Evolutionary conservation across 2,113 vertebrate genomes (phyloP).

Genomic region (Proterorhinus semilunaris): DNA sequence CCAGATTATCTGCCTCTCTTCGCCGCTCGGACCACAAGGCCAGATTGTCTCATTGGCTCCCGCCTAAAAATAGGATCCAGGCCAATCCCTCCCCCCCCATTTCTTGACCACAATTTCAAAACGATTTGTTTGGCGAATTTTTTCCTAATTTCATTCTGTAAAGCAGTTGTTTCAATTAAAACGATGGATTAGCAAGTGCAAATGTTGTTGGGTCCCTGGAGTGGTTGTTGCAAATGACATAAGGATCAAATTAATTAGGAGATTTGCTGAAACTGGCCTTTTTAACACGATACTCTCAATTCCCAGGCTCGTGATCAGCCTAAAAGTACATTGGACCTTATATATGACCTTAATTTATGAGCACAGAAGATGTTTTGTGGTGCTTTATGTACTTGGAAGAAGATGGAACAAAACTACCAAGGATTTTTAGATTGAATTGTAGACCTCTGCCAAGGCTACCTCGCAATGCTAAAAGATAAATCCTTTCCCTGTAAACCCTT

Average conservation of each 20-base stretch:
- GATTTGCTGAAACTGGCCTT: conserved; percentile 48
- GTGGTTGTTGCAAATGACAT: conserved; percentile 36
- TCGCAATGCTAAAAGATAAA: not conserved
- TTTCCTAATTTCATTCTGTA: not conserved
- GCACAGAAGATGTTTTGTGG: too few relatives aligned
- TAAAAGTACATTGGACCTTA: too few relatives aligned
- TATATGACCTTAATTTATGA: too few relatives aligned
- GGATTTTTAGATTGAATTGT: not conserved
- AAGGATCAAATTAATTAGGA: conserved; percentile 58
- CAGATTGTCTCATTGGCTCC: conserved; percentile 52
- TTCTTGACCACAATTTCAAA: conserved; percentile 22
- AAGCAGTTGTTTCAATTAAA: conserved; percentile 13
- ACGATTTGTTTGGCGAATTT: not conserved
- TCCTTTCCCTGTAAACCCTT: too few relatives aligned
- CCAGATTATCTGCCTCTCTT: conserved; percentile 70
- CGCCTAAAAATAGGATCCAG: conserved; percentile 56
- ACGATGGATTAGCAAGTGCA: conserved; percentile 40
- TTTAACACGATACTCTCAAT: conserved; percentile 9
- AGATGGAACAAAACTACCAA: too few relatives aligned
- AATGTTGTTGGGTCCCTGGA: conserved; percentile 33
- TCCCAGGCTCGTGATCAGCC: not conserved
- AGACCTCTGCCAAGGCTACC: not conserved
- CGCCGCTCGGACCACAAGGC: conserved; percentile 48
- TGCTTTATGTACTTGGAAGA: too few relatives aligned
- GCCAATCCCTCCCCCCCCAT: conserved; percentile 29